phyloP scores from a whole-genome alignment of 1,140 invertebrate species.

The Mesaphorura yosii region DNA sequence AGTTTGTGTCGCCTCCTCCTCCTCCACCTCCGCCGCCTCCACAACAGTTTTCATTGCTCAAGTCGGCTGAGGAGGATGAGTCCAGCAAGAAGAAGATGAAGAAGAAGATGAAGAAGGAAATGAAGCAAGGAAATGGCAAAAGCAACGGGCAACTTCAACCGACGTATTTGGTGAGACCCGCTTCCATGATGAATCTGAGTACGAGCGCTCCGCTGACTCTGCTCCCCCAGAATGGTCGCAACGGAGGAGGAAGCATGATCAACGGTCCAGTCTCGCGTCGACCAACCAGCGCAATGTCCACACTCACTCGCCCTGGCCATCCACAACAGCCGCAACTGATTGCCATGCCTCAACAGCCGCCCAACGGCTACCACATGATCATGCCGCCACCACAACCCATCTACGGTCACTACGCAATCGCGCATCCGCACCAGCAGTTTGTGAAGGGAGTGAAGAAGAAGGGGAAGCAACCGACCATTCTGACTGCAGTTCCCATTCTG shows the following conservation, averaged over 20 bases:
- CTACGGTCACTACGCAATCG: conserved; percentile 32
- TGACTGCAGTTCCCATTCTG: conserved; percentile 22
- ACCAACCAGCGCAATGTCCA: conserved; percentile 31
- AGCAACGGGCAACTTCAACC: background rate
- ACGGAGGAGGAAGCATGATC: conserved; percentile 22
- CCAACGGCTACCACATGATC: conserved; percentile 29
- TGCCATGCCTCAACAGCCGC: conserved; percentile 30
- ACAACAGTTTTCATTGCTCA: conserved; percentile 38
- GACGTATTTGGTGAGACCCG: conserved; percentile 28
- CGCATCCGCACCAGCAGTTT: conserved; percentile 26
- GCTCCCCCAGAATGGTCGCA: conserved; percentile 5
- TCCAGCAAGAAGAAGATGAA: conserved; percentile 36
- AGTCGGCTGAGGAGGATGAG: conserved; percentile 39
- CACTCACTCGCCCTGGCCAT: conserved; percentile 30
- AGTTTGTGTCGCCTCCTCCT: conserved; percentile 60
- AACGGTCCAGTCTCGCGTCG: conserved; percentile 31
- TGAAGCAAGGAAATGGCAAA: conserved; percentile 26
- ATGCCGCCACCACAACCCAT: conserved; percentile 33
- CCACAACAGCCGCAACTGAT: conserved; percentile 28
- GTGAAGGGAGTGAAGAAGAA: conserved; percentile 27
- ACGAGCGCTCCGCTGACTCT: conserved; percentile 21
- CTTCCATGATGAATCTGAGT: conserved; percentile 32
- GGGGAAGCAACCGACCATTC: conserved; percentile 21
- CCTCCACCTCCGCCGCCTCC: conserved; percentile 65
- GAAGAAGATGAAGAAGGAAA: conserved; percentile 42